A percentile compares a stretch with the other conserved stretches of the same genome.
Conservation (phyloP, 2,888 invertebrate genomes). For the Drosophila formosana region DNA sequence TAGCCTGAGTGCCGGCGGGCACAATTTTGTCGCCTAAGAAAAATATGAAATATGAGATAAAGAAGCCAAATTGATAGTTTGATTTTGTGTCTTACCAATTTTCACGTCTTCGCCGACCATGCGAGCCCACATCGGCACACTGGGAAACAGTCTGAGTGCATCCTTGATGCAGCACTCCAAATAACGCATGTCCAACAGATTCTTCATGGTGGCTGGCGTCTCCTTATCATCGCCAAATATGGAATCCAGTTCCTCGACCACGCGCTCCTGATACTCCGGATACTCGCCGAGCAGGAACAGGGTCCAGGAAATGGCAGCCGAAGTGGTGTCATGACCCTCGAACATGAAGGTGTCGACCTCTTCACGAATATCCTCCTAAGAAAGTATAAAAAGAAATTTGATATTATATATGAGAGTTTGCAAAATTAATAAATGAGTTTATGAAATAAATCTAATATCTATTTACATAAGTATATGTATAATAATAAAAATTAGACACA, state of each 20-base stretch:
- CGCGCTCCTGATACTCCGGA: constrained; percentile 85
- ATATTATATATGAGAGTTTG: too few species aligned
- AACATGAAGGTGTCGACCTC: constrained; percentile 89
- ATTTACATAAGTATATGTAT: too few species aligned
- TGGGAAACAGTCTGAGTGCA: constrained; percentile 88
- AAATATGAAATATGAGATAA: background rate
- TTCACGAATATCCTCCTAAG: constrained; percentile 86
- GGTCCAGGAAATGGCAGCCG: constrained; percentile 85
- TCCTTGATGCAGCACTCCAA: constrained; percentile 90
- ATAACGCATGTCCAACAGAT: constrained; percentile 88
- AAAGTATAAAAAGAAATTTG: background rate
- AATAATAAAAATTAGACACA: too few species aligned
- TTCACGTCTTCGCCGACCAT: constrained; percentile 86
- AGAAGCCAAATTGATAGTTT: background rate
- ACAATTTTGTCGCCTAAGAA: constrained; percentile 80
- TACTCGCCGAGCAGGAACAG: constrained; percentile 83
- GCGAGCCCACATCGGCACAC: constrained; percentile 89
- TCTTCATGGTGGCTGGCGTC: constrained; percentile 86
- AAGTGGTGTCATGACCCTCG: constrained; percentile 86
- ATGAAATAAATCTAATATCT: too few species aligned
- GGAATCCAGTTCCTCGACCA: constrained; percentile 86
- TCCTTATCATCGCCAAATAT: constrained; percentile 85
- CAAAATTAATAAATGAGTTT: too few species aligned
- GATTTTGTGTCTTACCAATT: constrained; percentile 86
- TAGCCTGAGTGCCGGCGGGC: constrained; percentile 86